These are phyloP conservation scores for Barbus barbus DNA, from an alignment of 2,113 vertebrate genomes.

Conservation along the genomic window DNA sequence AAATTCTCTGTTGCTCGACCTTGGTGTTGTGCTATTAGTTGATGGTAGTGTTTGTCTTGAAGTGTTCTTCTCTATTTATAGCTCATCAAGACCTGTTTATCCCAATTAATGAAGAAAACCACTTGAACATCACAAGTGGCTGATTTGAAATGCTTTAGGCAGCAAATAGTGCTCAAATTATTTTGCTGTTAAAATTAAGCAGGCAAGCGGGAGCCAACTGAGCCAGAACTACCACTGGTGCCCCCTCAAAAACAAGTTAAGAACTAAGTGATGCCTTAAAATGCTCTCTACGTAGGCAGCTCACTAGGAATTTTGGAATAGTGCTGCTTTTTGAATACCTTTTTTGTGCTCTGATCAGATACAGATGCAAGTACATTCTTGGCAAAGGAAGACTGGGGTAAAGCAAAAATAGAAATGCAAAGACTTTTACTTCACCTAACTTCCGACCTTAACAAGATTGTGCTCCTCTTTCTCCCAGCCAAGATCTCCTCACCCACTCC, in stretches of 20 bases:
- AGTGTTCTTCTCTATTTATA: slow-evolving; percentile 24
- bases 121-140: background rate
- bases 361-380: background rate
- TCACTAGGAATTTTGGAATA: background rate
- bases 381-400: background rate
- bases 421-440: background rate
- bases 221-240: background rate
- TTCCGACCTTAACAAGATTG: slow-evolving; percentile 18
- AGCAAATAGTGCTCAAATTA: background rate
- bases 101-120: background rate
- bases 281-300: background rate
- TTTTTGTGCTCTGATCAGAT: slow-evolving; percentile 3
- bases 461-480: background rate
- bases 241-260: background rate
- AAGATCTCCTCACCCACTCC: background rate
- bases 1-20: slow-evolving; percentile 44
- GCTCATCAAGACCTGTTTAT: slow-evolving; percentile 4
- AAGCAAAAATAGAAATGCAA: slow-evolving; percentile 7
- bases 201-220: background rate
- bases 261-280: background rate
- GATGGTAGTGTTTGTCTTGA: slow-evolving; percentile 33
- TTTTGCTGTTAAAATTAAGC: background rate
- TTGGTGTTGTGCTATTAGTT: slow-evolving; percentile 19
- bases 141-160: background rate
- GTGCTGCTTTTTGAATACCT: background rate